These are phyloP conservation scores for Holotrichia oblita DNA, from an alignment of 1,140 invertebrate species.

Conservation along the genomic window DNA sequence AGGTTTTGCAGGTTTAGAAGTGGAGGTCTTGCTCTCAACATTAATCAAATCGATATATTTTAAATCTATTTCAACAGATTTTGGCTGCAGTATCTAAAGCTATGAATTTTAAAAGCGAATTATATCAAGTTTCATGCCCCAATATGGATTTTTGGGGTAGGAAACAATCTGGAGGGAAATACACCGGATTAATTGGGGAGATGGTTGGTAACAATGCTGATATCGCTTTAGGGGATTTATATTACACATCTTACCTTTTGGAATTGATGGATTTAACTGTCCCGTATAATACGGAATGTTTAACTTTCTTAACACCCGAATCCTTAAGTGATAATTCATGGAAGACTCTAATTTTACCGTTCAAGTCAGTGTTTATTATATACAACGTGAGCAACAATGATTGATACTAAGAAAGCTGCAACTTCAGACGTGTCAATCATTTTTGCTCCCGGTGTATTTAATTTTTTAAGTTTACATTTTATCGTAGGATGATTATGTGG, in stretches of 20 bases:
- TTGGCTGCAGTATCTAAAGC: constrained; percentile 70
- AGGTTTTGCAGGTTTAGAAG: constrained; percentile 68
- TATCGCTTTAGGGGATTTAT: constrained; percentile 79
- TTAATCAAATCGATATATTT: background rate
- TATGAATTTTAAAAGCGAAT: constrained; percentile 73
- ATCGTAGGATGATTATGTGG: constrained; percentile 56
- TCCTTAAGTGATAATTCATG: constrained; percentile 81
- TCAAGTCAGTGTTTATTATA: constrained; percentile 70
- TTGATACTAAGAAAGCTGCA: too few relatives aligned
- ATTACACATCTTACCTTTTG: constrained; percentile 75
- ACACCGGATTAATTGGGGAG: constrained; percentile 76
- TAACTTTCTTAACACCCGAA: constrained; percentile 85
- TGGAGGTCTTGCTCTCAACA: constrained; percentile 62
- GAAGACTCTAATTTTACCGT: constrained; percentile 83
- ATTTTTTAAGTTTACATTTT: background rate
- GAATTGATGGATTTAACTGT: constrained; percentile 77
- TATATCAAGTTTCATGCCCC: constrained; percentile 71
- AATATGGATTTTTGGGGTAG: constrained; percentile 73
- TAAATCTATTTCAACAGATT: constrained; percentile 63
- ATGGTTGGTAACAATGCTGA: constrained; percentile 73
- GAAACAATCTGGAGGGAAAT: constrained; percentile 67
- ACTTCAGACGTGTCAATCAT: too few relatives aligned
- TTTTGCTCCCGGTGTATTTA: too few relatives aligned
- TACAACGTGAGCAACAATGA: too few relatives aligned
- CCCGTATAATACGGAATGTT: constrained; percentile 81